Conservation (phyloP, 2,888 invertebrate genomes). For the Synergus laeviventris region DNA sequence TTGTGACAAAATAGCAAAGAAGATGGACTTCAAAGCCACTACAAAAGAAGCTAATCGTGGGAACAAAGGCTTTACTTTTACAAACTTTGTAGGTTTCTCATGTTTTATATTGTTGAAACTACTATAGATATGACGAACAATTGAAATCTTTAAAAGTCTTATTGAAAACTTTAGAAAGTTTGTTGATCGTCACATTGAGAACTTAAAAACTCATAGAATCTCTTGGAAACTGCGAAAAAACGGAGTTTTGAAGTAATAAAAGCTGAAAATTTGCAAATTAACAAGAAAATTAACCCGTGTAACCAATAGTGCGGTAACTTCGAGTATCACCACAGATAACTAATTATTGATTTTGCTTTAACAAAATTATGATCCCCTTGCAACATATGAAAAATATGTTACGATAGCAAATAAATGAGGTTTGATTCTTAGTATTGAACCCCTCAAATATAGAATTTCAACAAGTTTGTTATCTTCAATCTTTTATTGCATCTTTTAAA, state of each 20-base stretch:
- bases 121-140: not conserved
- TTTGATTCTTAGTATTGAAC: not conserved
- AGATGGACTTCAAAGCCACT: not conserved
- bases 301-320: constrained; percentile 33
- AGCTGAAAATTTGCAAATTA: constrained; percentile 36
- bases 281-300: constrained; percentile 45
- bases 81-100: not conserved
- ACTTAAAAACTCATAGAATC: not conserved
- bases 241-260: not conserved
- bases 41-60: not conserved
- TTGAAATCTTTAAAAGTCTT: not conserved
- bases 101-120: not conserved
- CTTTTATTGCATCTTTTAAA: too few relatives aligned
- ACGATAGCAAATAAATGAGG: not conserved
- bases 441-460: too few relatives aligned
- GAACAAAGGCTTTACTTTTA: not conserved
- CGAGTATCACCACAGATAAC: constrained; percentile 41
- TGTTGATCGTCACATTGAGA: too few relatives aligned
- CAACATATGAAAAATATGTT: not conserved
- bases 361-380: not conserved
- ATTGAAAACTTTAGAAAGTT: too few relatives aligned
- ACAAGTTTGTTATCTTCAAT: too few relatives aligned
- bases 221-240: not conserved
- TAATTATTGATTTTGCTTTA: constrained; percentile 44
- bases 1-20: not conserved